phyloP scores from a whole-genome alignment of 2,797 vertebrate species.

The Heterohyrax brucei region DNA sequence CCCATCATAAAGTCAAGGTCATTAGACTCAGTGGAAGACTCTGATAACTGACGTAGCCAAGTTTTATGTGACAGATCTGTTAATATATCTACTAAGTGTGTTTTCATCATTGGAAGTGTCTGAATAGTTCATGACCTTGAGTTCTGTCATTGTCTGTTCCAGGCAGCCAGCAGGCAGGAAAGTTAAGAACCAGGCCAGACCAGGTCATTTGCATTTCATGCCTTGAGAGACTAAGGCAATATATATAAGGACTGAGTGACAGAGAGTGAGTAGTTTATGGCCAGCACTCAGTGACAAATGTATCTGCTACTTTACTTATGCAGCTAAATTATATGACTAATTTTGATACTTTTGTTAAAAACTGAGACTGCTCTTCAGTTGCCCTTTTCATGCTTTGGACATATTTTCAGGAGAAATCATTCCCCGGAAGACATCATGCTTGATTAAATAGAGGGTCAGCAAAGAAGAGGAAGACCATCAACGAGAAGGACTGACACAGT shows the following conservation, averaged over 20 bases:
- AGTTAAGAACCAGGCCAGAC: background rate
- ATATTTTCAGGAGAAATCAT: too few species aligned
- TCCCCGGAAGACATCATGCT: too few species aligned
- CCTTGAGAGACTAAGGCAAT: background rate
- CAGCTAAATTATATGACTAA: background rate
- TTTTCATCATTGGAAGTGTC: background rate
- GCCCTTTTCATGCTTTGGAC: background rate
- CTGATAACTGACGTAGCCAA: background rate
- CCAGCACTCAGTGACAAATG: background rate
- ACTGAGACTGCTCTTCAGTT: background rate
- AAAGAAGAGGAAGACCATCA: too few species aligned
- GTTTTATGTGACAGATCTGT: background rate
- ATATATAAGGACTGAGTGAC: background rate
- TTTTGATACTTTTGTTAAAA: background rate
- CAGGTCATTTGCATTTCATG: background rate
- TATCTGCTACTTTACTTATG: background rate
- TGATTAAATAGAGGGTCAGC: too few species aligned
- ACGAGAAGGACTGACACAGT: too few species aligned
- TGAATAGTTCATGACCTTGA: background rate
- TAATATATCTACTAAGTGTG: background rate
- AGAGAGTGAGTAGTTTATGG: background rate
- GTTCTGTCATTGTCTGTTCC: background rate
- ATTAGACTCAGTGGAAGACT: background rate
- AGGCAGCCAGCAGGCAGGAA: background rate
- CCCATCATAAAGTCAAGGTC: background rate